Conservation (phyloP, 1,140 invertebrate genomes). For the Rhopalosiphum padi region DNA sequence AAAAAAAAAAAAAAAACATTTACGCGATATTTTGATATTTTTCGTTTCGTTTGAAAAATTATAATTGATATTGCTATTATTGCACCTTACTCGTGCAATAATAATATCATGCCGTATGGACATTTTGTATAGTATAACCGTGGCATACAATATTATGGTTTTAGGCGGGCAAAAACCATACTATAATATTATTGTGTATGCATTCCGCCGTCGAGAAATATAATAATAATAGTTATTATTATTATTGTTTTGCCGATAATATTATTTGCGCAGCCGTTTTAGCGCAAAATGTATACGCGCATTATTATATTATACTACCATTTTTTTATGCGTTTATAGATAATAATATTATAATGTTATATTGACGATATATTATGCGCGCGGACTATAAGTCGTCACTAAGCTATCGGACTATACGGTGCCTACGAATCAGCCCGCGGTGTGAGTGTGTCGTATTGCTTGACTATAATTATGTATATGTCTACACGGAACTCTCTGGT, state of each 20-base stretch:
- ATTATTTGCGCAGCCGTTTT: conserved; percentile 8
- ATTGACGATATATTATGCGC: background rate
- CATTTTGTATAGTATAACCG: background rate
- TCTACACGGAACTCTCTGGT: background rate
- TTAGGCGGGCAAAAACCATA: background rate
- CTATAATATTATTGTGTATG: background rate
- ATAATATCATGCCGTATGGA: background rate
- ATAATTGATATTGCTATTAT: background rate
- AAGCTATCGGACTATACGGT: background rate
- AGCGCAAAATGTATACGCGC: background rate
- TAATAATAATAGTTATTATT: background rate
- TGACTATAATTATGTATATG: background rate
- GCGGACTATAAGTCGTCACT: background rate
- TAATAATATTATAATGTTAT: conserved; percentile 6
- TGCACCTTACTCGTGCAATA: background rate
- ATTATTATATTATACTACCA: background rate
- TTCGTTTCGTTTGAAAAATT: background rate
- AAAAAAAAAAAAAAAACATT: background rate
- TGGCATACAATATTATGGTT: background rate
- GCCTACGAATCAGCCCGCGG: background rate
- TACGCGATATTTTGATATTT: background rate
- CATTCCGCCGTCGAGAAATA: background rate
- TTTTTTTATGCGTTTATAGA: background rate
- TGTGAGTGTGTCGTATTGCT: background rate
- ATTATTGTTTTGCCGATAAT: background rate